Evolutionary conservation across 2,797 vertebrate species (phyloP).

Genomic region (Agapornis canus): DNA sequence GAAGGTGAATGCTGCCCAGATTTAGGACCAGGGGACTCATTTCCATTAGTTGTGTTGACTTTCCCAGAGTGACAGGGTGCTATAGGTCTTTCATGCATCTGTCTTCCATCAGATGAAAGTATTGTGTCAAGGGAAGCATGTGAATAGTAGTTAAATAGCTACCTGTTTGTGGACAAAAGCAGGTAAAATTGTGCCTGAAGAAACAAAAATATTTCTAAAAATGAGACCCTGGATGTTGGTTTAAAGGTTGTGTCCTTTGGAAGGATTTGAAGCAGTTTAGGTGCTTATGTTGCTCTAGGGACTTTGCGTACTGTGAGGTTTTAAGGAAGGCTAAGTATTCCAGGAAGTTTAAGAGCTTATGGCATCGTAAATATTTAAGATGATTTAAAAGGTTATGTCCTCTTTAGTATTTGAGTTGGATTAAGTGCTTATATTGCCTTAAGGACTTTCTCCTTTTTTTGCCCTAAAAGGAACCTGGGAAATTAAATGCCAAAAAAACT

Average conservation of each 20-base stretch:
- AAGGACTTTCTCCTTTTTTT: slow-evolving; percentile 60
- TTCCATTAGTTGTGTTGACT: not conserved
- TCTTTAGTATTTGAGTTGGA: slow-evolving; percentile 72
- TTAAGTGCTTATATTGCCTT: slow-evolving; percentile 74
- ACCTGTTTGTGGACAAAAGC: not conserved
- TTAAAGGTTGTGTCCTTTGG: slow-evolving; percentile 71
- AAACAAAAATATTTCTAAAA: slow-evolving; percentile 59
- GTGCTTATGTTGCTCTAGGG: slow-evolving; percentile 61
- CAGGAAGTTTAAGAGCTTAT: slow-evolving; percentile 74
- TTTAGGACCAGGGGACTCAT: not conserved
- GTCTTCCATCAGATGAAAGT: not conserved
- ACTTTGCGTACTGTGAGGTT: slow-evolving; percentile 59
- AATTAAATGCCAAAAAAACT: slow-evolving; percentile 14
- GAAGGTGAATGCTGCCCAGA: not conserved
- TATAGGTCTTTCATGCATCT: not conserved
- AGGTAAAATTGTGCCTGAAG: slow-evolving; percentile 19
- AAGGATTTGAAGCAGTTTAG: slow-evolving; percentile 66
- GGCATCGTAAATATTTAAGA: slow-evolving; percentile 75
- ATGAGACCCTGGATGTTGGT: slow-evolving; percentile 5
- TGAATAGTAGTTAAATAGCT: not conserved
- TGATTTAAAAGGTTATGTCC: slow-evolving; percentile 75
- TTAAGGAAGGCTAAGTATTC: slow-evolving; percentile 71
- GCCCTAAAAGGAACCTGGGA: slow-evolving; percentile 29
- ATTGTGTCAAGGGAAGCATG: slow-evolving; percentile 24
- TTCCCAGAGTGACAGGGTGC: not conserved